Conservation (phyloP, 1,140 invertebrate species). For the Zaprionus vittiger region DNA sequence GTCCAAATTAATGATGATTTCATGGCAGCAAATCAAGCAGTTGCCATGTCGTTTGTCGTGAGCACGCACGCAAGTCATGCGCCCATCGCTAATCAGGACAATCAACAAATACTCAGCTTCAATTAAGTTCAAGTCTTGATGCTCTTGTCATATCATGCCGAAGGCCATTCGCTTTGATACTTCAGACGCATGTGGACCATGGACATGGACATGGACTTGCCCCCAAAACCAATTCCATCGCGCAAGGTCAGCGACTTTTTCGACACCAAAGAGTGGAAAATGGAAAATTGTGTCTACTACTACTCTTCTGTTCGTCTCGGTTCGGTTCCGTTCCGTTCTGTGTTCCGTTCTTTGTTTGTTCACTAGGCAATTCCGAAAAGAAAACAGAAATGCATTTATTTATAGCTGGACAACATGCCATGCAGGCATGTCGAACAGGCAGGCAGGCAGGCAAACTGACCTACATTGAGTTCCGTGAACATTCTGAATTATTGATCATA, state of each 20-base stretch:
- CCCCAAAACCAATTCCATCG: constrained; percentile 32
- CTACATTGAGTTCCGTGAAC: constrained; percentile 63
- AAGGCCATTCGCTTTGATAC: constrained; percentile 38
- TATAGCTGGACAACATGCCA: constrained; percentile 56
- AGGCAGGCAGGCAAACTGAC: constrained; percentile 53
- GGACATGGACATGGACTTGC: constrained; percentile 33
- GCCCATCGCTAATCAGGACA: constrained; percentile 14
- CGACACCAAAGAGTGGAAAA: constrained; percentile 24
- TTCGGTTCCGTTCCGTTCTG: neutral
- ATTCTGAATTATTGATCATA: constrained; percentile 53
- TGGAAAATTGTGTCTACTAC: constrained; percentile 53
- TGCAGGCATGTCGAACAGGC: constrained; percentile 30
- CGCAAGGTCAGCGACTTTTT: constrained; percentile 49
- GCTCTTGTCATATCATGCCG: constrained; percentile 33
- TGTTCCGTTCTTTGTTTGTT: constrained; percentile 44
- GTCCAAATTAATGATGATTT: neutral
- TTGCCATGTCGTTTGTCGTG: neutral
- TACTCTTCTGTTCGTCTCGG: neutral
- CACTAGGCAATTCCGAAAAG: constrained; percentile 59
- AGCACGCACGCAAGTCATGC: neutral
- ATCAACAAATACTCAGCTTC: constrained; percentile 20
- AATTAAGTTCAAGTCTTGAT: constrained; percentile 23
- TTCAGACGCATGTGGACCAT: constrained; percentile 24
- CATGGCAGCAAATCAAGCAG: neutral
- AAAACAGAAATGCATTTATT: constrained; percentile 66